phyloP scores from a whole-genome alignment of 2,113 vertebrate genomes.

The Hemicordylus capensis region DNA sequence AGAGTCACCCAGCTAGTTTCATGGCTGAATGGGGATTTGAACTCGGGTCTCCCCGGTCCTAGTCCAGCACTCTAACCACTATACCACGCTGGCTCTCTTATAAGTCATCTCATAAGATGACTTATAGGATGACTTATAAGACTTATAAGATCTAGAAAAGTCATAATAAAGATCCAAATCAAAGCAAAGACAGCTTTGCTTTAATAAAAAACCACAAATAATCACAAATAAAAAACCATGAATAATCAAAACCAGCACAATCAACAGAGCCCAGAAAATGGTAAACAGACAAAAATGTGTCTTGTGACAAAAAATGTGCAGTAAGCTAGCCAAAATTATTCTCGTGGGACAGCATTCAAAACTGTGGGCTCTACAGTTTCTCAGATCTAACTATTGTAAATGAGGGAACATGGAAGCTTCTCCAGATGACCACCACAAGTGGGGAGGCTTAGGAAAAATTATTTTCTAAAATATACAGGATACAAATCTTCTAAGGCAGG shows the following conservation, averaged over 20 bases:
- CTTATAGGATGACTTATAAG: too few relatives aligned
- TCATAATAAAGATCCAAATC: too few relatives aligned
- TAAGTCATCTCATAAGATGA: too few relatives aligned
- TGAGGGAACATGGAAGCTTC: background rate
- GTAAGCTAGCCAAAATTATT: background rate
- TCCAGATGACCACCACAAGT: background rate
- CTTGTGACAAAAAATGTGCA: background rate
- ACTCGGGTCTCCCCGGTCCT: too few relatives aligned
- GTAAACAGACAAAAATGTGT: background rate
- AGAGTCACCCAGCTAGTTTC: too few relatives aligned
- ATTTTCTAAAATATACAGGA: too few relatives aligned
- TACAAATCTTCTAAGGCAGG: too few relatives aligned
- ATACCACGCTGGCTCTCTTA: too few relatives aligned
- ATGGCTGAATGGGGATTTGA: too few relatives aligned
- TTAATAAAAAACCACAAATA: background rate
- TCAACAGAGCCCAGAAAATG: background rate
- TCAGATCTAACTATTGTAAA: background rate
- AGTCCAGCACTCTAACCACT: too few relatives aligned
- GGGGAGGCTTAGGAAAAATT: background rate
- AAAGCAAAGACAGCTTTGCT: too few relatives aligned
- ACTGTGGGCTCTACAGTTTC: background rate
- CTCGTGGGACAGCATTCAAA: background rate
- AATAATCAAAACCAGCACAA: background rate
- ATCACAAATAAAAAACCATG: background rate
- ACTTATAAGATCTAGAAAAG: too few relatives aligned